Percentiles rank a stretch among this genome's conserved stretches.
Evolutionary conservation across 2,113 vertebrate genomes (phyloP).

Genomic region (Taxidea taxus): DNA sequence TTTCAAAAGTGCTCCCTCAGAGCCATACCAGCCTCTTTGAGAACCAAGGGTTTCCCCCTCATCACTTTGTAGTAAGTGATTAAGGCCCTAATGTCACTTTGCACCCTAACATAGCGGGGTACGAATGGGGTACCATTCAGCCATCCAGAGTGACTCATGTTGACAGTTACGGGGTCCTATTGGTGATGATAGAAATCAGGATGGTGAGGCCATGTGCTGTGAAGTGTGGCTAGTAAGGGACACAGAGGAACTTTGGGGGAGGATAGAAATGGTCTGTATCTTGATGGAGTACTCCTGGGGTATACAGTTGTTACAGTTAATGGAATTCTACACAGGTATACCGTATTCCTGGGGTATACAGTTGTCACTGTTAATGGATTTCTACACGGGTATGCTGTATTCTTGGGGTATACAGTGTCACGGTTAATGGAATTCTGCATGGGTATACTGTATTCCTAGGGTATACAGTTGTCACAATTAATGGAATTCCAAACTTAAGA

Average conservation of each 20-base stretch:
- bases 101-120: neutral
- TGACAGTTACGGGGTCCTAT: neutral
- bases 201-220: fast-evolving
- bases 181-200: neutral
- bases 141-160: fast-evolving
- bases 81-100: neutral
- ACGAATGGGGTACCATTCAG: too few relatives aligned
- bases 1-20: neutral
- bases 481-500: neutral
- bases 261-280: neutral
- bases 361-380: neutral
- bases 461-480: neutral
- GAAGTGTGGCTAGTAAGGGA: neutral
- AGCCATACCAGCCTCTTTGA: fast-evolving
- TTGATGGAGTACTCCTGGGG: neutral
- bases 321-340: neutral
- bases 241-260: neutral
- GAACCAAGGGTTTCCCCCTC: neutral
- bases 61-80: neutral
- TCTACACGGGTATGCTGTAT: neutral
- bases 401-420: neutral
- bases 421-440: neutral
- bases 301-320: neutral
- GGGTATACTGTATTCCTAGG: neutral
- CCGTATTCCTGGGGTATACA: neutral